Percentiles rank a stretch among this genome's conserved stretches.
Conservation (phyloP, 2,113 vertebrate species). For the Pteruthius melanotis region DNA sequence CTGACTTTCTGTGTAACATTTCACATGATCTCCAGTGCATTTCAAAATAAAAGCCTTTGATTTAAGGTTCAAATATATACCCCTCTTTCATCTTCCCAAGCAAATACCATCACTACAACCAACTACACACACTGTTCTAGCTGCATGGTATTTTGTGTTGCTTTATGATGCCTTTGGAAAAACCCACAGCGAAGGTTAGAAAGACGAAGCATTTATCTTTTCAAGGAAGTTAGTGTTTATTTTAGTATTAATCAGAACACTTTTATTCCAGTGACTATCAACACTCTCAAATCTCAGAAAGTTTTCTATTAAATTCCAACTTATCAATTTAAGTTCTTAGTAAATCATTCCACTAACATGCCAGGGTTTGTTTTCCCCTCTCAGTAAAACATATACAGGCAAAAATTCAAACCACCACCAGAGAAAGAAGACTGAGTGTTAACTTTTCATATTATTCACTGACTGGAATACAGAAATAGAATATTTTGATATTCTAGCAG, state of each 20-base stretch:
- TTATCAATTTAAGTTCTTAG: background rate
- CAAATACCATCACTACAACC: background rate
- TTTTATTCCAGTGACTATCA: background rate
- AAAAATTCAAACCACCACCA: background rate
- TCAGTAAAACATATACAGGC: background rate
- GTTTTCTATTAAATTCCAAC: background rate
- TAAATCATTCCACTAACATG: background rate
- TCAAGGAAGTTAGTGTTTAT: background rate
- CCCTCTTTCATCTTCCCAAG: background rate
- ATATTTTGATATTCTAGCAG: background rate
- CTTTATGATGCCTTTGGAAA: background rate
- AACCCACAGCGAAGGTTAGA: background rate
- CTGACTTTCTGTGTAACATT: background rate
- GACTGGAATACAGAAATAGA: background rate
- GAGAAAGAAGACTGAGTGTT: background rate
- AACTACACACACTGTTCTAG: background rate
- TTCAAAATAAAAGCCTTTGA: background rate
- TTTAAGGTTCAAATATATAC: background rate
- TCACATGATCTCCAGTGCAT: background rate
- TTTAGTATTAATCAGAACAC: background rate
- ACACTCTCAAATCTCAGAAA: background rate
- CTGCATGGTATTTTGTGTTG: background rate
- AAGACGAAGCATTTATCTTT: background rate
- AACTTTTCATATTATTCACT: background rate
- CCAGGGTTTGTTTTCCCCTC: background rate